Base-by-base conservation (phyloP, 2,888 invertebrate species). In the Bursaphelenchus okinawaensis region DNA sequence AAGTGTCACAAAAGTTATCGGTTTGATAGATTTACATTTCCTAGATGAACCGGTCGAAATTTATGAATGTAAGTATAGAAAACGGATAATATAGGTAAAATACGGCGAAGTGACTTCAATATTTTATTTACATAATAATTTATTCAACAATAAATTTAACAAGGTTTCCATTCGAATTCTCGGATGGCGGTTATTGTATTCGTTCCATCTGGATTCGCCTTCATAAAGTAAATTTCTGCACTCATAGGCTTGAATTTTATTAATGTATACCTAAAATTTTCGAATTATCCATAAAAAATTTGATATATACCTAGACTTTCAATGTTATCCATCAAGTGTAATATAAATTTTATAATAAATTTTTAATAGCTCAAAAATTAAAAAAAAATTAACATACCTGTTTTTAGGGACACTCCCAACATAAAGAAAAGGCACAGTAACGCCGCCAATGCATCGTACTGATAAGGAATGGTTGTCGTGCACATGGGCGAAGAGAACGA, bases 401-500 rank as follows among this genome's bases (percentile, higher is more conserved):
- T 76, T 76, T 55, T 75, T 73, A 4, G 76, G 73, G 8, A 76
- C 79, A 50, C 74, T 74, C 28, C 79, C 79, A 16, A 79, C 76
- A 59, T 71, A 78, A 12, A 78, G 70, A 62, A 76, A 77, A 8
- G 77, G 77, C 19, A 79, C 73, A 52, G 71, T 68, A 28, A 65
- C 67, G 20, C 76, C 75, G 57, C 72, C 72, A 28, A 79, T 69
- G 62, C 79, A 79, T 40, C 72, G 62, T 7, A 66, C 62, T 8
- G 60, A 40, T 12, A 76, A 69, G 63, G 73, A 68, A 57, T 79
- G 79, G 24, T 62, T 65, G 8, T 74, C 75, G 58, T 79, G 79
- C 66, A 75, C 67, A 63, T 79, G 79, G 9, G 79, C 79, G 68
- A 64, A 76, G 63, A 78, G 74, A 3, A 75, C 75, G 40, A 74